A percentile compares a stretch with the other conserved stretches of the same genome.
phyloP scores from a whole-genome alignment of 2,113 vertebrate genomes.

The Parus major region DNA sequence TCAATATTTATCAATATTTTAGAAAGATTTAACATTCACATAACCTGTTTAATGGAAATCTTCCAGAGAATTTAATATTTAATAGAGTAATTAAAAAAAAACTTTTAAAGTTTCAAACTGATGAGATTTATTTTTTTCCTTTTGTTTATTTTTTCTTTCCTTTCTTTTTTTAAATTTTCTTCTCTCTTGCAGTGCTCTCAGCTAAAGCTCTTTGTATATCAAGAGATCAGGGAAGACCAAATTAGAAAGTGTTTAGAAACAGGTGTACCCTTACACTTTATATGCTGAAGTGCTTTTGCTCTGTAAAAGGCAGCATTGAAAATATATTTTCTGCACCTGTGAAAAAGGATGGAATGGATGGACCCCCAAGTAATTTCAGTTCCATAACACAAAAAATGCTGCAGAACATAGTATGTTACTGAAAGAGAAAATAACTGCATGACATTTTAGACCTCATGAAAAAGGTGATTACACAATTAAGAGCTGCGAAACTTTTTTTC shows the following conservation, averaged over 20 bases:
- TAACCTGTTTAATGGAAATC: background rate
- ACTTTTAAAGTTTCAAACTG: background rate
- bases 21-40: background rate
- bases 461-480: background rate
- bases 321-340: background rate
- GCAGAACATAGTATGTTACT: background rate
- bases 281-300: background rate
- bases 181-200: background rate
- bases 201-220: background rate
- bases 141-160: rapidly evolving
- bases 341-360: background rate
- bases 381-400: background rate
- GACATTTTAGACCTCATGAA: background rate
- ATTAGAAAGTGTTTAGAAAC: background rate
- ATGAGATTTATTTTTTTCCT: background rate
- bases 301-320: background rate
- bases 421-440: background rate
- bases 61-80: background rate
- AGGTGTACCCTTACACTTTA: background rate
- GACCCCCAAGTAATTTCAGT: background rate
- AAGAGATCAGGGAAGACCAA: background rate
- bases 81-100: background rate
- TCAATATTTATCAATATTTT: background rate
- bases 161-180: background rate
- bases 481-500: background rate